Base-by-base conservation (phyloP, 2,797 vertebrate species). In the Tapirus indicus region DNA sequence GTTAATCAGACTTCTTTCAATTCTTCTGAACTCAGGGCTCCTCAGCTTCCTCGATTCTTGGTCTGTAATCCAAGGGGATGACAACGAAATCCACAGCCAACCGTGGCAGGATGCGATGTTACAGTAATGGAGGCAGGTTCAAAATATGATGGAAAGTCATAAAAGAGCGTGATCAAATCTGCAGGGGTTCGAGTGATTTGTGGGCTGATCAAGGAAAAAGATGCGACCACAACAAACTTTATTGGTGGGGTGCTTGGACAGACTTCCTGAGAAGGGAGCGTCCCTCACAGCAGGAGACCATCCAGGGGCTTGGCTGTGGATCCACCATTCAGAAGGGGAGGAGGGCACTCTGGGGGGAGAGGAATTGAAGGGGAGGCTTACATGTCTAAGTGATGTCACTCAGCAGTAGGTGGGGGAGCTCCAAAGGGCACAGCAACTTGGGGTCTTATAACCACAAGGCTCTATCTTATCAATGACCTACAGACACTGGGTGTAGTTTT, bases 31-130 rank as follows among this genome's bases (percentile, higher is more conserved):
- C 7, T 7, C 25, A 1, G 16, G 66, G 47, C 38, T 49, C n/a
- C 18, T 38, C 0, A 0, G 58, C 77, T 69, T 58, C 62, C 88
- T 97, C 25, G 0, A 6, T 47, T 47, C 69, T 3, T 32, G 21
- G 29, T 62, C 77, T 68, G 17, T 20, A 56, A 41, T 20, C 20
- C 29, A 54, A 29, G 25, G 2, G 18, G 27, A 8, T 12, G 38
- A 38, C 2, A 14, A 27, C 14, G 41, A 77, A 93, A 60, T 17
- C 41, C 27, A 56, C 0, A 1, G 13, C n/a, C 58, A 7, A 11
- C 8, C 2, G 14, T 4, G 58, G 21, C 41, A 32, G 4, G 16
- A 60, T 6, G 5, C 2, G 2, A 12, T 1, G 20, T 27, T 3
- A 11, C 18, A 16, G 41, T 58, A 41, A 75, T 0, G 3, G 20